phyloP scores from a whole-genome alignment of 2,113 vertebrate genomes.

The Pseudopodoces humilis region DNA sequence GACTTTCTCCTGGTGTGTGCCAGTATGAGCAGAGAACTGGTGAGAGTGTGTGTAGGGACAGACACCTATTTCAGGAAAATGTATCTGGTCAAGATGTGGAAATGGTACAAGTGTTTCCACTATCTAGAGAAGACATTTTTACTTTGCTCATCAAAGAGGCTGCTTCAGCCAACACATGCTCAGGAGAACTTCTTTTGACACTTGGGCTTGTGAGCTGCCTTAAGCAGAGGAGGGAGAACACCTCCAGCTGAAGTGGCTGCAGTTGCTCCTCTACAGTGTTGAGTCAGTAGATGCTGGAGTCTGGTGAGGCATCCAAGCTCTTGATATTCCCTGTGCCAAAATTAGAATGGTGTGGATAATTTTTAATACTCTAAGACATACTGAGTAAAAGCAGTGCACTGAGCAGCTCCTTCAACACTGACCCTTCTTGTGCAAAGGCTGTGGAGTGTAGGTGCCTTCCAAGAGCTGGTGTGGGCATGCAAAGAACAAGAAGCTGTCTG shows the following conservation, averaged over 20 bases:
- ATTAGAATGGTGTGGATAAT: fast-evolving
- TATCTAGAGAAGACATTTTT: neutral
- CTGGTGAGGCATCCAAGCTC: neutral
- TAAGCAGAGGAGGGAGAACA: neutral
- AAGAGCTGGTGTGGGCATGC: fast-evolving
- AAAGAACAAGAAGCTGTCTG: neutral
- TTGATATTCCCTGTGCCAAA: neutral
- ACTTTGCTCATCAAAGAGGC: neutral
- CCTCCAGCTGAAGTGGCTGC: neutral
- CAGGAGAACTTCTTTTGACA: neutral
- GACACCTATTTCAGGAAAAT: neutral
- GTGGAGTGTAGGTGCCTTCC: neutral
- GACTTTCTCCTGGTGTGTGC: neutral
- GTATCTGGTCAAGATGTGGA: neutral
- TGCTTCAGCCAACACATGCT: neutral
- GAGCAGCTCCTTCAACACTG: neutral
- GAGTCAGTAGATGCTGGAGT: neutral
- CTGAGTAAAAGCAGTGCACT: neutral
- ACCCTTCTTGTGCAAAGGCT: neutral
- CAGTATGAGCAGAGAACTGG: neutral
- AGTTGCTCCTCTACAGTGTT: neutral
- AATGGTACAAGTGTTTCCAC: neutral
- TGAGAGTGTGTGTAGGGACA: neutral
- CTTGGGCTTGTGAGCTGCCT: neutral
- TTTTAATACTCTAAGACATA: neutral